Conservation (phyloP, 2,113 vertebrate genomes). For the Sylvietta virens region DNA sequence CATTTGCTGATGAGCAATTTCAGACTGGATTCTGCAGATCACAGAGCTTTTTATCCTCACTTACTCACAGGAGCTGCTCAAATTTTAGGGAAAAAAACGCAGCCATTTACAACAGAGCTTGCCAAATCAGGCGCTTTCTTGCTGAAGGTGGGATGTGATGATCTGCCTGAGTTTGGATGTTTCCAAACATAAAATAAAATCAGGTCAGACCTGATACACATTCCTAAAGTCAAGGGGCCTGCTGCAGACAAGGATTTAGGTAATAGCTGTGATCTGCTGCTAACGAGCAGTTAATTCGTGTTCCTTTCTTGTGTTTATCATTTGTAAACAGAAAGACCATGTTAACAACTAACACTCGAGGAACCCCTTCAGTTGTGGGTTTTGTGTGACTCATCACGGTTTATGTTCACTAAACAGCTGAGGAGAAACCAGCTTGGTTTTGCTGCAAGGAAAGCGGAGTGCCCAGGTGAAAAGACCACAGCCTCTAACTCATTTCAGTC, state of each 20-base stretch:
- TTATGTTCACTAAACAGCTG: not conserved
- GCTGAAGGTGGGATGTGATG: not conserved
- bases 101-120: not conserved
- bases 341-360: not conserved
- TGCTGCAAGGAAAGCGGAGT: not conserved
- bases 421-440: conserved; percentile 7
- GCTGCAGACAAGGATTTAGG: not conserved
- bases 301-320: not conserved
- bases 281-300: not conserved
- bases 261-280: not conserved
- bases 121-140: not conserved
- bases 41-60: not conserved
- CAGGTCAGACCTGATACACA: not conserved
- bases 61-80: not conserved
- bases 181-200: not conserved
- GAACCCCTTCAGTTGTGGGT: not conserved
- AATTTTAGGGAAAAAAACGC: not conserved
- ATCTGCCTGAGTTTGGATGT: not conserved
- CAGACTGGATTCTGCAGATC: not conserved
- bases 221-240: not conserved
- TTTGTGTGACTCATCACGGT: not conserved
- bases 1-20: not conserved
- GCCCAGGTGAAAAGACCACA: not conserved
- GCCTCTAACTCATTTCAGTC: not conserved
- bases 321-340: not conserved